These are phyloP conservation scores for Prostheceraeus crozeri DNA, from an alignment of 2,888 invertebrate genomes.

Conservation along the genomic window DNA sequence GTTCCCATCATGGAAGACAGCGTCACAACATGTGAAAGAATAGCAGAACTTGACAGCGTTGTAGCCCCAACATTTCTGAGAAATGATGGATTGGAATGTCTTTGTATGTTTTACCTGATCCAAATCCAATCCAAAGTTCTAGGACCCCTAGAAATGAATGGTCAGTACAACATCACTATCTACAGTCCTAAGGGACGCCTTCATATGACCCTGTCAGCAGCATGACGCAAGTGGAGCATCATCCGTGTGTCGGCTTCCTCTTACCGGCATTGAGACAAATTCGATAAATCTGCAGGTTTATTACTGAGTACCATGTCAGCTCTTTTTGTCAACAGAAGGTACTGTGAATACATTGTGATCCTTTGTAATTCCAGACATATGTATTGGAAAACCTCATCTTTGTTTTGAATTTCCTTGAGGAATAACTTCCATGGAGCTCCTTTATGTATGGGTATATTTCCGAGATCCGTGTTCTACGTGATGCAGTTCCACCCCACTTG, in stretches of 20 bases:
- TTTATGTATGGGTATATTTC: slow-evolving; percentile 11
- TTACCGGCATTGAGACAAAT: slow-evolving; percentile 17
- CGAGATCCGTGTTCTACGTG: slow-evolving; percentile 20
- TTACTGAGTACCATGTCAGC: slow-evolving; percentile 15
- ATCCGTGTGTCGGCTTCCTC: slow-evolving; percentile 23
- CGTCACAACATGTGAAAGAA: no score
- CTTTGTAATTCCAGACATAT: slow-evolving; percentile 20
- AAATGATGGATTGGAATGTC: no score
- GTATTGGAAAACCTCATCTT: slow-evolving; percentile 19
- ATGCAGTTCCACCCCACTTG: slow-evolving; percentile 21
- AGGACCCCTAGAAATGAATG: slow-evolving; percentile 13
- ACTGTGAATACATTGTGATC: slow-evolving; percentile 13
- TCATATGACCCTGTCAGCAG: slow-evolving; percentile 18
- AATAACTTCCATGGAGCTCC: slow-evolving; percentile 23
- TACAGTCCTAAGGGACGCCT: slow-evolving; percentile 21
- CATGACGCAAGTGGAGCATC: slow-evolving; percentile 23
- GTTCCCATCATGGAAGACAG: no score
- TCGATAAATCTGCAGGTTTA: slow-evolving; percentile 17
- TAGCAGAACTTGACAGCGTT: no score
- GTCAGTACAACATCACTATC: slow-evolving; percentile 21
- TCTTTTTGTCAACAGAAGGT: slow-evolving; percentile 15
- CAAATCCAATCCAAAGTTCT: slow-evolving; percentile 8
- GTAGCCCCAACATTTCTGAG: no score
- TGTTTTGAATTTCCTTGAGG: slow-evolving; percentile 20
- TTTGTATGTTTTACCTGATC: slow-evolving; percentile 1